phyloP scores from a whole-genome alignment of 2,797 vertebrate species.

The Peromyscus melanophrys region DNA sequence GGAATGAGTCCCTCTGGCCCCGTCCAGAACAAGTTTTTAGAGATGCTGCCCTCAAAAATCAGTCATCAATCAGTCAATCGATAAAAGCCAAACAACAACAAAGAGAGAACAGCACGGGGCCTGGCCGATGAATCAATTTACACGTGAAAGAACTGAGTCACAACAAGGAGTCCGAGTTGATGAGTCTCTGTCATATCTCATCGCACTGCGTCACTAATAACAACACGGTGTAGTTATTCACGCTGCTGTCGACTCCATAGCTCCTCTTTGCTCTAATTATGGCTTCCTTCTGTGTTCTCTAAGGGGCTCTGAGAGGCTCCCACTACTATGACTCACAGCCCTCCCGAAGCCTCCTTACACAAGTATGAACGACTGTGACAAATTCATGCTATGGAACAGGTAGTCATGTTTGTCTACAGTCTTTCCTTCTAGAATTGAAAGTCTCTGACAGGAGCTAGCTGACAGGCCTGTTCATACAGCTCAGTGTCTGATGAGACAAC shows the following conservation, averaged over 20 bases:
- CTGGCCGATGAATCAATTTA: not conserved
- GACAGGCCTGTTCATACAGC: not conserved
- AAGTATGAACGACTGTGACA: constrained; percentile 1
- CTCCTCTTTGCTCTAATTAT: not conserved
- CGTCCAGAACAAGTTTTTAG: constrained; percentile 18
- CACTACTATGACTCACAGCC: not conserved
- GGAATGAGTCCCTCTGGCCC: constrained; percentile 14
- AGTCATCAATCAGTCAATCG: not conserved
- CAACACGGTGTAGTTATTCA: not conserved
- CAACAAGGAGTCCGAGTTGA: not conserved
- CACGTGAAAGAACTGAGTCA: not conserved
- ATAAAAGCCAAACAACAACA: not conserved
- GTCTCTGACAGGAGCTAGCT: not conserved
- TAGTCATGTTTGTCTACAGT: not conserved
- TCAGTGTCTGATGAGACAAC: not conserved
- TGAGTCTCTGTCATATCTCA: not conserved
- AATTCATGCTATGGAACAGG: not conserved
- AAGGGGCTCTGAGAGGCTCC: not conserved
- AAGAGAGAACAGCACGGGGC: not conserved
- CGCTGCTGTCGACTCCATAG: not conserved
- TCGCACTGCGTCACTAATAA: not conserved
- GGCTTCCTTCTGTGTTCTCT: not conserved
- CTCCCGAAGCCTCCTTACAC: not conserved
- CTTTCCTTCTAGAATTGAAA: not conserved
- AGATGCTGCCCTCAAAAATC: not conserved